Percentiles rank a stretch among this genome's conserved stretches.
These are phyloP conservation scores for Dusona sp. DNA, from an alignment of 2,888 invertebrate species.

Conservation along the genomic window DNA sequence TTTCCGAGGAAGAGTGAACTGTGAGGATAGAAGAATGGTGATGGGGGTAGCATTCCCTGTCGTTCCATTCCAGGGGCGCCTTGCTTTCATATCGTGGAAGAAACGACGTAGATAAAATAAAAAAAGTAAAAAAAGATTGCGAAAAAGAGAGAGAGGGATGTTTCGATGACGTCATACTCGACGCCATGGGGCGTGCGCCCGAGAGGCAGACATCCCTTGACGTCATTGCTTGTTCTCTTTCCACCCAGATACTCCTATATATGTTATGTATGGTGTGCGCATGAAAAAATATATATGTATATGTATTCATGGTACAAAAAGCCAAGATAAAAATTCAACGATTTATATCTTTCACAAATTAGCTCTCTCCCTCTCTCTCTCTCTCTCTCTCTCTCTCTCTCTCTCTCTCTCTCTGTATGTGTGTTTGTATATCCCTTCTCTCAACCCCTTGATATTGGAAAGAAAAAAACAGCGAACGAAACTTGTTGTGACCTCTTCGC, in stretches of 20 bases:
- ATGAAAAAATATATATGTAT: not conserved
- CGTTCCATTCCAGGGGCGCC: conserved; percentile 40
- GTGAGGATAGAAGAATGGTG: conserved; percentile 18
- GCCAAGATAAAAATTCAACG: conserved; percentile 30
- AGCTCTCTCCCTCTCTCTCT: not conserved
- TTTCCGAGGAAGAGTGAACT: not conserved
- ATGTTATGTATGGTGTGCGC: not conserved
- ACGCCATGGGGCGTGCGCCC: conserved; percentile 69
- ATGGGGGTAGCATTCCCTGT: conserved; percentile 16
- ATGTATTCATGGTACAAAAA: conserved; percentile 23
- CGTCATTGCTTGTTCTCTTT: conserved; percentile 54
- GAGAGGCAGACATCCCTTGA: conserved; percentile 61
- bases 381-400: not conserved
- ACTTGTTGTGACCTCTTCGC: not conserved
- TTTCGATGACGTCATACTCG: conserved; percentile 71
- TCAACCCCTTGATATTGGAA: not conserved
- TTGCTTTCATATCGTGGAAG: conserved; percentile 33
- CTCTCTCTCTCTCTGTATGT: too few relatives aligned
- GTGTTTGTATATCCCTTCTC: too few relatives aligned
- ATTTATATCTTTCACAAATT: conserved; percentile 44
- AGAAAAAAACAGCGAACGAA: not conserved
- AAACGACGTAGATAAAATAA: conserved; percentile 29
- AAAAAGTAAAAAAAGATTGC: conserved; percentile 4
- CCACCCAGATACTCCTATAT: not conserved
- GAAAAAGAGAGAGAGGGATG: conserved; percentile 36